phyloP scores from a whole-genome alignment of 92 coral and sea anemone species.

The Zoanthus gigantus region DNA sequence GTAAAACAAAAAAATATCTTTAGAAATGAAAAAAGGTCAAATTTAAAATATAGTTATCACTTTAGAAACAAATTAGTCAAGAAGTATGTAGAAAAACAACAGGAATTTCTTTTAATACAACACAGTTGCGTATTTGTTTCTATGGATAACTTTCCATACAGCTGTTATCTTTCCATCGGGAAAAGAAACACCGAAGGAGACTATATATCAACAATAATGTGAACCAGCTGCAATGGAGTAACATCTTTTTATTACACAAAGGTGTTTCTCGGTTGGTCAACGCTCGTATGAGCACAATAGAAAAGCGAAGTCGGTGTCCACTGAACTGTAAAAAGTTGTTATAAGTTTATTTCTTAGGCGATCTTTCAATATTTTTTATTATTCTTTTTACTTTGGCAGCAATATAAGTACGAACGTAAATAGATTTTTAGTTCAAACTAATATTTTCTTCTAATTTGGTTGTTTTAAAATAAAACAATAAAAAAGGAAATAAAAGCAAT shows the following conservation, averaged over 20 bases:
- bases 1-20: neutral
- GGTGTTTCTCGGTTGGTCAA: neutral
- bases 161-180: constrained; percentile 9
- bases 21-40: neutral
- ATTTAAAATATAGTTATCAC: neutral
- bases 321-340: neutral
- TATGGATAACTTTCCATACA: neutral
- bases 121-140: neutral
- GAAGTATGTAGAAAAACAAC: neutral
- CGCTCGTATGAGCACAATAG: constrained; percentile 12
- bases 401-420: too few species aligned
- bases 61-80: neutral
- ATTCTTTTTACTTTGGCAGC: too few species aligned
- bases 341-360: neutral
- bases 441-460: too few species aligned
- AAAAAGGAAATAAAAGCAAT: too few species aligned
- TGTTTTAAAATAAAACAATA: too few species aligned
- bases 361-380: neutral
- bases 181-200: neutral
- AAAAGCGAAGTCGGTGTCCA: constrained; percentile 11
- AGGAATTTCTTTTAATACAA: neutral
- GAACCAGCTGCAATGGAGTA: constrained; percentile 35
- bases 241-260: constrained; percentile 8
- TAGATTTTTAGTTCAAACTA: too few species aligned
- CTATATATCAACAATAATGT: constrained; percentile 13